Evolutionary conservation across 30 jellyfish, hydroid and myxozoan genomes (phyloP).

Genomic region (Aurelia aurita): DNA sequence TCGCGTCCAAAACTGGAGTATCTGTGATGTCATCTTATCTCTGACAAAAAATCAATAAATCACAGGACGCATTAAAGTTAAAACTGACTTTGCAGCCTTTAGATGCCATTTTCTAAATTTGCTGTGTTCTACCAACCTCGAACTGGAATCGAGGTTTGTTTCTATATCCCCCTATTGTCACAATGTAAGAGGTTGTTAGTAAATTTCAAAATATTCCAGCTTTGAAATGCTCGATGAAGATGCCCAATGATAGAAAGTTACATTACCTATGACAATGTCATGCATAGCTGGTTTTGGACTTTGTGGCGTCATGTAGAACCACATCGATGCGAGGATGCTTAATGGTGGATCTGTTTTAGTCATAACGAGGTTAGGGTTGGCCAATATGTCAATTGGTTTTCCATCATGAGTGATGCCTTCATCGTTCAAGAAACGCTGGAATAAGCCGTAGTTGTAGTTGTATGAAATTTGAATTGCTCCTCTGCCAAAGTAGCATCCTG

Average conservation of each 20-base stretch:
- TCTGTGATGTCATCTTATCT: too few relatives aligned
- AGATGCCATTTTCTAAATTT: too few relatives aligned
- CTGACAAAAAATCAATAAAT: too few relatives aligned
- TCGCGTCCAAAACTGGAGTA: too few relatives aligned
- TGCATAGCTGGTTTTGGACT: slow-evolving; percentile 97
- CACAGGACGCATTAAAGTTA: too few relatives aligned
- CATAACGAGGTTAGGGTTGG: slow-evolving; percentile 87
- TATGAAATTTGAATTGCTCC: slow-evolving; percentile 96
- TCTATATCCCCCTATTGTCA: too few relatives aligned
- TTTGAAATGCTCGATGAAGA: too few relatives aligned
- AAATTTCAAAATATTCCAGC: too few relatives aligned
- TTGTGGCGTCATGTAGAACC: slow-evolving; percentile 98
- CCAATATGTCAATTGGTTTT: slow-evolving; percentile 77
- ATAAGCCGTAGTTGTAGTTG: slow-evolving; percentile 90
- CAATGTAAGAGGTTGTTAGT: too few relatives aligned
- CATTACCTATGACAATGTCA: slow-evolving; percentile 87
- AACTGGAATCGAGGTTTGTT: too few relatives aligned
- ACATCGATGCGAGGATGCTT: slow-evolving; percentile 92
- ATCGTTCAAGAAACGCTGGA: slow-evolving; percentile 85
- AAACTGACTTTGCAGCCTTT: too few relatives aligned
- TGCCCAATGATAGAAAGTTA: background rate
- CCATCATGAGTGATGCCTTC: slow-evolving; percentile 91
- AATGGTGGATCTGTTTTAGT: slow-evolving; percentile 95
- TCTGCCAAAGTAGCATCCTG: slow-evolving; percentile 95
- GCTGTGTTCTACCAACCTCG: too few relatives aligned